These are phyloP conservation scores for Lucifuga dentata DNA, from an alignment of 2,113 vertebrate species.

Conservation along the genomic window DNA sequence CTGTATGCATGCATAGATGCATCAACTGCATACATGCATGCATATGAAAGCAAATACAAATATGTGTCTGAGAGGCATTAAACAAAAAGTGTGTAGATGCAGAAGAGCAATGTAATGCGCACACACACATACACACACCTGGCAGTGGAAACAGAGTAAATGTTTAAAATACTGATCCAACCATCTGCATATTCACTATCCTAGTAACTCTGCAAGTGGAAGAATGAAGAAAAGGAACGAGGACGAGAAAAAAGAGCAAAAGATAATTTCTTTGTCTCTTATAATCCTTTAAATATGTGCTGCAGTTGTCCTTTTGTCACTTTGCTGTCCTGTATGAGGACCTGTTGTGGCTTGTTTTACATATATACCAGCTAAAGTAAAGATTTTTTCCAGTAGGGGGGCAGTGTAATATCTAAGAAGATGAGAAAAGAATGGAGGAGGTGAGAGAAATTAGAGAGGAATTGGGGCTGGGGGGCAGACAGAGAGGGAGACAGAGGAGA, in stretches of 20 bases:
- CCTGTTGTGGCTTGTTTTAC: slow-evolving; percentile 24
- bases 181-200: slow-evolving; percentile 22
- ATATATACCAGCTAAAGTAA: background rate
- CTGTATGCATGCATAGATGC: slow-evolving; percentile 15
- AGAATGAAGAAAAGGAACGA: slow-evolving; percentile 1
- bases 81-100: slow-evolving; percentile 1
- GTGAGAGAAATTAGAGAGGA: slow-evolving; percentile 15
- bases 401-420: background rate
- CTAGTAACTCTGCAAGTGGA: slow-evolving; percentile 14
- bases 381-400: background rate
- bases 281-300: slow-evolving; percentile 31
- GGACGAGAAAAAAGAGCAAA: slow-evolving; percentile 3
- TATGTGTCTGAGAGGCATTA: background rate
- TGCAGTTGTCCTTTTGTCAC: slow-evolving; percentile 5
- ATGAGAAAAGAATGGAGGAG: background rate
- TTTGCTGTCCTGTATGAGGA: background rate
- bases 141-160: too few species aligned
- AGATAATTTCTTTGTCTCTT: slow-evolving; percentile 37
- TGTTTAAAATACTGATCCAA: too few species aligned
- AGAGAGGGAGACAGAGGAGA: slow-evolving; percentile 23
- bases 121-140: too few species aligned
- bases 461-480: slow-evolving; percentile 30
- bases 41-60: slow-evolving; percentile 11
- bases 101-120: too few species aligned
- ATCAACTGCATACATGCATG: background rate